Conservation (phyloP, 2,888 invertebrate genomes). For the Brachyptera putata region DNA sequence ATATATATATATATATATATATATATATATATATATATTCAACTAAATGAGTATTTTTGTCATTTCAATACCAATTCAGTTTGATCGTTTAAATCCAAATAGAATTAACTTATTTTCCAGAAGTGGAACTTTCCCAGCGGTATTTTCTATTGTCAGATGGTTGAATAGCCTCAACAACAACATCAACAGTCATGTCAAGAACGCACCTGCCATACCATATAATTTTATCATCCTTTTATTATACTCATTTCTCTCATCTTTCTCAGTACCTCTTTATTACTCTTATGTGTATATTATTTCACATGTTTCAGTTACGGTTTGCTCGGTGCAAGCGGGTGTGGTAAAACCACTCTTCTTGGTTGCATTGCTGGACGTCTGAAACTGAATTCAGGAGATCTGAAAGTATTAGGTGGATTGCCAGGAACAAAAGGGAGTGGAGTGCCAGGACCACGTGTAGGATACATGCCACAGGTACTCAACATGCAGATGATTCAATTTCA, state of each 20-base stretch:
- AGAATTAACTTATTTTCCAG: too few species aligned
- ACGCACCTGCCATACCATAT: too few species aligned
- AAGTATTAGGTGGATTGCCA: conserved; percentile 70
- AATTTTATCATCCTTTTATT: too few species aligned
- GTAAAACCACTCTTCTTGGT: conserved; percentile 82
- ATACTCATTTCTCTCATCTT: background rate
- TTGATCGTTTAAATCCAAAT: too few species aligned
- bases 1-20: too few species aligned
- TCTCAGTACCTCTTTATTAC: background rate
- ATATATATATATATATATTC: too few species aligned
- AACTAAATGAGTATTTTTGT: too few species aligned
- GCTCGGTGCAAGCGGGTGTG: conserved; percentile 85
- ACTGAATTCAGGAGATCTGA: conserved; percentile 67
- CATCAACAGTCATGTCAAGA: too few species aligned
- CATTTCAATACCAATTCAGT: too few species aligned
- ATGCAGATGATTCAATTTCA: background rate
- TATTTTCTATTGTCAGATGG: too few species aligned
- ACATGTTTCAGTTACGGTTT: conserved; percentile 70
- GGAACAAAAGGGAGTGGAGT: conserved; percentile 61
- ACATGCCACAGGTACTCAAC: conserved; percentile 82
- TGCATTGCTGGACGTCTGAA: conserved; percentile 75
- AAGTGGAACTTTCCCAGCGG: too few species aligned
- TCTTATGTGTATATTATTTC: background rate
- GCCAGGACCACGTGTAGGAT: conserved; percentile 72
- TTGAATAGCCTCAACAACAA: too few species aligned